Percentiles rank a stretch among this genome's conserved stretches.
phyloP scores from a whole-genome alignment of 2,888 invertebrate genomes.

The Dendrolimus houi region DNA sequence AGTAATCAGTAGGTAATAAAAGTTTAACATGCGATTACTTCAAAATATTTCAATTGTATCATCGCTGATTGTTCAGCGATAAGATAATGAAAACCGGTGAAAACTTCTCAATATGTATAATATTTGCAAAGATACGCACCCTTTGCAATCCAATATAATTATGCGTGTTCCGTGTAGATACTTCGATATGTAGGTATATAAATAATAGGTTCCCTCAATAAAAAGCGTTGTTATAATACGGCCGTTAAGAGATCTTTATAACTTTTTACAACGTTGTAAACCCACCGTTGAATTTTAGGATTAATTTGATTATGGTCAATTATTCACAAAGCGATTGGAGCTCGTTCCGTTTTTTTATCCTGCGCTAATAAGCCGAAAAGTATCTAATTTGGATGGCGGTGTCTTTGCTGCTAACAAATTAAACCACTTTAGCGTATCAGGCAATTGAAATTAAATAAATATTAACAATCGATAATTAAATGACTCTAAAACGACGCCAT shows the following conservation, averaged over 20 bases:
- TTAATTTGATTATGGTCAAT: conserved; percentile 76
- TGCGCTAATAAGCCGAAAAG: conserved; percentile 72
- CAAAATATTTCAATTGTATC: too few relatives aligned
- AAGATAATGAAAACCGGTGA: too few relatives aligned
- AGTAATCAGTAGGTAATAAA: too few relatives aligned
- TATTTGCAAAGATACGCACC: too few relatives aligned
- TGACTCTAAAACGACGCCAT: conserved; percentile 57
- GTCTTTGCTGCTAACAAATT: conserved; percentile 72
- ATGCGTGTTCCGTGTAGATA: too few relatives aligned
- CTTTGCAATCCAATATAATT: too few relatives aligned
- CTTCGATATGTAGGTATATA: neutral
- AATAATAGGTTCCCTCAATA: conserved; percentile 23
- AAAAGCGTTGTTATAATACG: conserved; percentile 54
- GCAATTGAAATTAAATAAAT: conserved; percentile 61
- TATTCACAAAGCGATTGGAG: conserved; percentile 68
- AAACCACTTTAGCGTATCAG: conserved; percentile 74
- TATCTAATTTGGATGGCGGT: conserved; percentile 71
- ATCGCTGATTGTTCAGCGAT: too few relatives aligned
- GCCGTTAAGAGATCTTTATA: conserved; percentile 68
- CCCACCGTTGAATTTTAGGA: conserved; percentile 74
- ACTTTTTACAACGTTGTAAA: conserved; percentile 72
- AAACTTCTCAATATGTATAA: too few relatives aligned
- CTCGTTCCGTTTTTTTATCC: conserved; percentile 62
- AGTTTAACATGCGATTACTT: too few relatives aligned
- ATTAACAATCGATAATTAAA: conserved; percentile 74